Base-by-base conservation (phyloP, 2,888 invertebrate genomes). In the Buathra laborator region DNA sequence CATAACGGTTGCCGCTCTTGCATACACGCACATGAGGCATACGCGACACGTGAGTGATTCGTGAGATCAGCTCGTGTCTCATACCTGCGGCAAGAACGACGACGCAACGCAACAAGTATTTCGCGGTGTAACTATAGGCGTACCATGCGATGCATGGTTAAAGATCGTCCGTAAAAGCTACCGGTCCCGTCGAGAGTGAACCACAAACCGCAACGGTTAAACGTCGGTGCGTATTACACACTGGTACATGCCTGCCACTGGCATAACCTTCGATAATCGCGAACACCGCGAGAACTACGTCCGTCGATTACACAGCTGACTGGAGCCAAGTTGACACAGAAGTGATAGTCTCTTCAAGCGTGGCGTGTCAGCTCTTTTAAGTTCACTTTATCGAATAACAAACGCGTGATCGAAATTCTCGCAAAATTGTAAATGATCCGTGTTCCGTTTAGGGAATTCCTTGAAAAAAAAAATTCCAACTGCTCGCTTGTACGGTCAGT, bases 51-150 rank as follows among this genome's bases (percentile, higher is more conserved):
- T 24, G 24, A 19, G 24, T 37, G 51, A 75, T 44, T 16, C 9
- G 74, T 59, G 70, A 67, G 75, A 24, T 32, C 43, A 62, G 64
- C 43, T 62, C 62, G 14, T 59, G 62, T 59, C 56, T 62, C 48
- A 66, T 44, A 48, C 68, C 62, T 53, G 67, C 48, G 79, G 83
- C 75, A 79, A 79, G 77, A 70, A 71, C 70, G 71, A 67, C 83
- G 81, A 71, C 71, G 64, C 62, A 89, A 88, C 88, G 81, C 86
- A 77, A 70, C 83, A 83, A 82, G 48, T 86, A 88, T 88, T 86
- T 44, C 46, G 48, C 19, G 24, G 46, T n/a, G n/a, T 14, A 5
- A 48, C 37, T 37, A 37, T 37, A 9, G 51, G 64, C 29, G 7
- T 32, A 16, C 66, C 37, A 44, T 62, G 70, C 66, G 67, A 80